These are phyloP conservation scores for Hyles vespertilio DNA, from an alignment of 1,140 invertebrate species.

Conservation along the genomic window DNA sequence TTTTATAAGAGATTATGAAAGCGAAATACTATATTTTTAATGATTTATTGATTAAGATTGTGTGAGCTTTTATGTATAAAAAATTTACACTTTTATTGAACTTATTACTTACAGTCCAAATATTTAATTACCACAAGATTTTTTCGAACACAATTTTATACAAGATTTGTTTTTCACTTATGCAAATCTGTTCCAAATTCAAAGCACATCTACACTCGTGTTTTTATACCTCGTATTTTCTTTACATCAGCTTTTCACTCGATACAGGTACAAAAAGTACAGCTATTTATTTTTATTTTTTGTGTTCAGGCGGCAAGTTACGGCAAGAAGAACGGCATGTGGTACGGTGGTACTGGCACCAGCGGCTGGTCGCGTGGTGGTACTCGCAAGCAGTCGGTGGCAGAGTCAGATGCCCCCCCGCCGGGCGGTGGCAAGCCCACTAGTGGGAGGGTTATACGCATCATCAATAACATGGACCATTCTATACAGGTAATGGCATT, in stretches of 20 bases:
- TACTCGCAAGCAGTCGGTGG: conserved; percentile 84
- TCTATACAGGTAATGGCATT: conserved; percentile 84
- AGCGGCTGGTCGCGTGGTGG: conserved; percentile 78
- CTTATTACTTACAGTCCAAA: too few relatives aligned
- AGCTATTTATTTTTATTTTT: not conserved
- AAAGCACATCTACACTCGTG: not conserved
- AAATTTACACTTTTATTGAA: too few relatives aligned
- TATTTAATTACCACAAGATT: too few relatives aligned
- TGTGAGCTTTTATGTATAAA: too few relatives aligned
- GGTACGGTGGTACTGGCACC: conserved; percentile 82
- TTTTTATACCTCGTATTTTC: not conserved
- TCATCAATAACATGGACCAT: conserved; percentile 94
- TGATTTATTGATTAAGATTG: too few relatives aligned
- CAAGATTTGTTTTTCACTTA: not conserved
- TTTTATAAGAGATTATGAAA: not conserved
- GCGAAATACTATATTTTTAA: too few relatives aligned
- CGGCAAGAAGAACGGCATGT: conserved; percentile 90
- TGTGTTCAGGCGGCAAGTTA: conserved; percentile 83
- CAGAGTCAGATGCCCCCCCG: conserved; percentile 83
- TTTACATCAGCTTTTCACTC: too few relatives aligned
- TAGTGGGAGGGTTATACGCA: conserved; percentile 90
- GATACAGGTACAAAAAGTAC: too few relatives aligned
- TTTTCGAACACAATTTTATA: too few relatives aligned
- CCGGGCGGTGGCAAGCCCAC: conserved; percentile 83
- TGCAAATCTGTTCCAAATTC: too few relatives aligned